These are phyloP conservation scores for Zaprionus tsacasi DNA, from an alignment of 1,140 invertebrate species.

Conservation along the genomic window DNA sequence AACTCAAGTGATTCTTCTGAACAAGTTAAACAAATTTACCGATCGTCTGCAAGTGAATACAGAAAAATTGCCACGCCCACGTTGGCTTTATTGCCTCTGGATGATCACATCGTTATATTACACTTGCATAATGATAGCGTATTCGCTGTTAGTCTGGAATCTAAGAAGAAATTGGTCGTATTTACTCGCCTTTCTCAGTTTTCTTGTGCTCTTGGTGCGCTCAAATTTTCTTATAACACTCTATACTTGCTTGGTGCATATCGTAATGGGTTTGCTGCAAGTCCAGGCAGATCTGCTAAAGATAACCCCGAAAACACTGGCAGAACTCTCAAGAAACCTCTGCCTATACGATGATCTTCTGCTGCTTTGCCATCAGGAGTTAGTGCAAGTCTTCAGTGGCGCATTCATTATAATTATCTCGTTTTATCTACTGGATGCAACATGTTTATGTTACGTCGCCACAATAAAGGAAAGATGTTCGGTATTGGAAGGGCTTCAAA, in stretches of 20 bases:
- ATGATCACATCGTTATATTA: not conserved
- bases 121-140: not conserved
- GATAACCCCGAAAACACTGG: not conserved
- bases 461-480: not conserved
- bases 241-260: constrained; percentile 16
- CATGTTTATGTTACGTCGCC: constrained; percentile 6
- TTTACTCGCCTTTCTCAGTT: not conserved
- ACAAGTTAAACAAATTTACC: constrained; percentile 2
- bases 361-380: constrained; percentile 12
- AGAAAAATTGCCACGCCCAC: not conserved
- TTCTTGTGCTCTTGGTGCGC: not conserved
- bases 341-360: constrained; percentile 18
- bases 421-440: constrained; percentile 16
- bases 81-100: constrained; percentile 12
- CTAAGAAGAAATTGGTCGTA: not conserved
- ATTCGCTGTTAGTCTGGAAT: not conserved
- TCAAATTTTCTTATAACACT: constrained; percentile 10
- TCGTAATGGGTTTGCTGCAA: constrained; percentile 1
- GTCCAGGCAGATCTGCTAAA: not conserved
- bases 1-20: constrained; percentile 2
- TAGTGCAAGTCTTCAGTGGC: constrained; percentile 21
- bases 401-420: not conserved
- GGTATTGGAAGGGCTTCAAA: not conserved
- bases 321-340: constrained; percentile 7
- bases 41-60: constrained; percentile 7